These are phyloP conservation scores for Porites rus DNA, from an alignment of 92 coral and sea anemone genomes.

Conservation along the genomic window DNA sequence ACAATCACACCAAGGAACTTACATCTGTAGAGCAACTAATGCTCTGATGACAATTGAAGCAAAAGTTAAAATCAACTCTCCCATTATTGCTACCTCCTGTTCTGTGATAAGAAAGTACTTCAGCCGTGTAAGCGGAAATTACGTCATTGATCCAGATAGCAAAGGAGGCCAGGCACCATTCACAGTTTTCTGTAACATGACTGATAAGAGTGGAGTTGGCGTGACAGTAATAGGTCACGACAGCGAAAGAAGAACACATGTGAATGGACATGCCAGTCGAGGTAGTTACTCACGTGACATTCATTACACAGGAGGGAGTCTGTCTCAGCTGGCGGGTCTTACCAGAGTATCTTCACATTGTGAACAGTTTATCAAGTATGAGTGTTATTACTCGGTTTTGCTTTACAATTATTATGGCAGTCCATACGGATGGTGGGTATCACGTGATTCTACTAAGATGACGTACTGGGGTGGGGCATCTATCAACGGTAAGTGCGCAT, in stretches of 20 bases:
- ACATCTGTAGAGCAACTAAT: slow-evolving; percentile 54
- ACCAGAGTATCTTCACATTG: slow-evolving; percentile 37
- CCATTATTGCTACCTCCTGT: slow-evolving; percentile 3
- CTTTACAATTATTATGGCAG: too few species aligned
- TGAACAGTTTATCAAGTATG: slow-evolving; percentile 61
- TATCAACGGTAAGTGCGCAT: slow-evolving; percentile 26
- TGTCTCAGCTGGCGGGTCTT: slow-evolving; percentile 52
- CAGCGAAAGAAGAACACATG: background rate
- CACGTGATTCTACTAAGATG: background rate
- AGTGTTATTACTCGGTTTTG: slow-evolving; percentile 23
- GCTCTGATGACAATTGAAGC: slow-evolving; percentile 39
- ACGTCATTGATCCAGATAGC: slow-evolving; percentile 22
- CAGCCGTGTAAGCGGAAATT: slow-evolving; percentile 11
- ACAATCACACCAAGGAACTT: slow-evolving; percentile 23
- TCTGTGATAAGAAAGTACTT: background rate
- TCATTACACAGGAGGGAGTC: slow-evolving; percentile 38
- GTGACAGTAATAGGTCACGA: background rate
- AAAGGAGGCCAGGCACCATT: slow-evolving; percentile 24
- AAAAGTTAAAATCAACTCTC: slow-evolving; percentile 7
- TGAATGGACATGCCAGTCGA: background rate
- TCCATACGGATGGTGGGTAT: background rate
- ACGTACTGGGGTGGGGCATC: too few species aligned
- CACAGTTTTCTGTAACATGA: slow-evolving; percentile 54
- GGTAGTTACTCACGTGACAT: slow-evolving; percentile 36
- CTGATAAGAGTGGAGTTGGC: background rate